Base-by-base conservation (phyloP, 2,113 vertebrate genomes). In the Ctenodactylus gundi region DNA sequence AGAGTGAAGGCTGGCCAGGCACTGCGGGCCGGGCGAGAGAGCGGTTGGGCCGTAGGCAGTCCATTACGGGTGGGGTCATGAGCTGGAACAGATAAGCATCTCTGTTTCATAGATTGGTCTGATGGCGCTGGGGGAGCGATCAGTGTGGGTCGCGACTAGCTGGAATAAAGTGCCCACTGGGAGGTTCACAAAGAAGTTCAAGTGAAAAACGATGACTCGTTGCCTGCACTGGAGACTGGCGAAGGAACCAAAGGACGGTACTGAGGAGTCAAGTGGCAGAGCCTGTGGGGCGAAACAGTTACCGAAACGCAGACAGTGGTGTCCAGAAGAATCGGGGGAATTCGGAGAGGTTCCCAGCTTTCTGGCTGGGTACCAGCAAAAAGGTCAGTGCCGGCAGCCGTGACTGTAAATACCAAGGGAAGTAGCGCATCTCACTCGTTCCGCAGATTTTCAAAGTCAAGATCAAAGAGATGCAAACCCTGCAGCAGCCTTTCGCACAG, bases 391-490 rank as follows among this genome's bases (percentile, higher is more conserved):
- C 13, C 21, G 73, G 64, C 83, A 75, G 36, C 53, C 44, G 76
- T 31, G 20, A 68, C 15, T 44, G n/a, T 29, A 94, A 94, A 72
- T 72, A 41, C 44, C 58, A 88, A 17, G 8, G 23, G 27, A 92
- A 73, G 60, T 21, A 84, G 68, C n/a, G 70, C 10, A 51, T 58
- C 55, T 89, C 62, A 92, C 51, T 90, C 55, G 21, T 92, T 76
- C 55, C 67, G 83, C 83, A 72, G 73, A 77, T 88, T 88, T 94
- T 94, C 49, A 68, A 78, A 88, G 68, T 87, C 83, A 86, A 88
- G 88, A 92, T 88, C 67, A 87, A 94, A 97, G 64, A 96, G n/a
- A n/a, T 31, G 57, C 82, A 90, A 88, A 36, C 39, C 80, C 39
- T 27, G 64, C 91, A 84, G 7, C n/a, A 78, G 46, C 64, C 75